Conservation (phyloP, 2,797 vertebrate species). For the Amblyraja radiata region DNA sequence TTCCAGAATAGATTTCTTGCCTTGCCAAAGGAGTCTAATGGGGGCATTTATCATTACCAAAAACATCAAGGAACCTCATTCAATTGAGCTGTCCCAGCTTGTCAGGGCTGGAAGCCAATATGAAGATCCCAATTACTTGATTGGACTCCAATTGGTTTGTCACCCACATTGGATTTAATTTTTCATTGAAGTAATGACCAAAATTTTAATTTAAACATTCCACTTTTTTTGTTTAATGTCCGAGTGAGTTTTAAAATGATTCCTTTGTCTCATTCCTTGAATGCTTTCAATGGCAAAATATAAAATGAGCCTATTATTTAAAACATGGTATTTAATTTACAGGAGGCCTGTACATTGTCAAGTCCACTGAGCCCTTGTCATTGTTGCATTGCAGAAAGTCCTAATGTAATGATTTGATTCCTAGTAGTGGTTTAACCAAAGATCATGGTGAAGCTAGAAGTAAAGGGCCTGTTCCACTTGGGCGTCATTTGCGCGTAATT, state of each 20-base stretch:
- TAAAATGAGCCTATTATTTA: not conserved
- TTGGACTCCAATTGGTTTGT: not conserved
- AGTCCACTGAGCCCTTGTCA: not conserved
- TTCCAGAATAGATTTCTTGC: not conserved
- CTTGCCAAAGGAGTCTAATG: not conserved
- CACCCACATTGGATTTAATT: not conserved
- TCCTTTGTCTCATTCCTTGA: not conserved
- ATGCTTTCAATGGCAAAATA: not conserved
- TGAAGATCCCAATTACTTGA: not conserved
- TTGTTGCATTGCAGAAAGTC: not conserved
- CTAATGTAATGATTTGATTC: not conserved
- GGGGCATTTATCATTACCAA: not conserved
- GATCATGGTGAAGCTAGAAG: not conserved
- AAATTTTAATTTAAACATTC: too few relatives aligned
- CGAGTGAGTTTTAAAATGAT: not conserved
- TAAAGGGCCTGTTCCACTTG: not conserved
- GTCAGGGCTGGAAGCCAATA: not conserved
- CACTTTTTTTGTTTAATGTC: too few relatives aligned
- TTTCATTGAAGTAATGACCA: too few relatives aligned
- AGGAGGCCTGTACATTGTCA: not conserved
- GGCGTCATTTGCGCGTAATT: too few relatives aligned
- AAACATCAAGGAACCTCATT: not conserved
- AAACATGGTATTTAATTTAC: not conserved
- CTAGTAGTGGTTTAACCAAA: not conserved
- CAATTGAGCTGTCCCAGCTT: not conserved